phyloP scores from a whole-genome alignment of 2,888 invertebrate genomes.

The Nomada lathburiana region DNA sequence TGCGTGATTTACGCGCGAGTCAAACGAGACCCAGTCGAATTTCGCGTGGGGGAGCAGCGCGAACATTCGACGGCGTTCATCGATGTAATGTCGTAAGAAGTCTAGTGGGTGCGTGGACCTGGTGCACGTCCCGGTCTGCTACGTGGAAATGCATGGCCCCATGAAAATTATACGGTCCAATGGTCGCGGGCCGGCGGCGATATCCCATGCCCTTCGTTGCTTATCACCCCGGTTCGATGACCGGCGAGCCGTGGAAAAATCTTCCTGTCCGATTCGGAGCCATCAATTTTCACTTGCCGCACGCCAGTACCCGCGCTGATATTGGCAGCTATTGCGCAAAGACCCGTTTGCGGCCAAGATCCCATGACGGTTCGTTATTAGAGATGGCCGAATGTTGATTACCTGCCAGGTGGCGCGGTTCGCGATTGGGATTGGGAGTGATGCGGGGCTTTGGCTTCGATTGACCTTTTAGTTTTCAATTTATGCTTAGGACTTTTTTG shows the following conservation, averaged over 20 bases:
- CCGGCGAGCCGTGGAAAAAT: conserved; percentile 67
- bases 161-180: conserved; percentile 58
- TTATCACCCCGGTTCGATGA: conserved; percentile 67
- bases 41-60: conserved; percentile 24
- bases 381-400: conserved; percentile 20
- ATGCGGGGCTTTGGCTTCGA: too few relatives aligned
- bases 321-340: conserved; percentile 50
- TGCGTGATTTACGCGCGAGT: conserved; percentile 57
- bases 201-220: conserved; percentile 64
- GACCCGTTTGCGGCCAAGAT: conserved; percentile 20
- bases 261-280: conserved; percentile 64
- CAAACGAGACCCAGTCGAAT: conserved; percentile 24
- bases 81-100: conserved; percentile 37
- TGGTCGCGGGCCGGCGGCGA: conserved; percentile 51
- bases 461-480: too few relatives aligned
- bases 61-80: conserved; percentile 22
- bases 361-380: conserved; percentile 10
- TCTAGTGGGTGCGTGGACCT: conserved; percentile 22
- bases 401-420: background rate
- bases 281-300: conserved; percentile 68
- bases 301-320: conserved; percentile 41
- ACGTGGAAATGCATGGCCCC: conserved; percentile 59
- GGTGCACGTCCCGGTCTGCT: conserved; percentile 24
- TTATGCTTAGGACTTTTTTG: too few relatives aligned
- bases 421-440: too few relatives aligned